A percentile compares a stretch with the other conserved stretches of the same genome.
Conservation (phyloP, 2,888 invertebrate genomes). For the Drosophila barbarae region DNA sequence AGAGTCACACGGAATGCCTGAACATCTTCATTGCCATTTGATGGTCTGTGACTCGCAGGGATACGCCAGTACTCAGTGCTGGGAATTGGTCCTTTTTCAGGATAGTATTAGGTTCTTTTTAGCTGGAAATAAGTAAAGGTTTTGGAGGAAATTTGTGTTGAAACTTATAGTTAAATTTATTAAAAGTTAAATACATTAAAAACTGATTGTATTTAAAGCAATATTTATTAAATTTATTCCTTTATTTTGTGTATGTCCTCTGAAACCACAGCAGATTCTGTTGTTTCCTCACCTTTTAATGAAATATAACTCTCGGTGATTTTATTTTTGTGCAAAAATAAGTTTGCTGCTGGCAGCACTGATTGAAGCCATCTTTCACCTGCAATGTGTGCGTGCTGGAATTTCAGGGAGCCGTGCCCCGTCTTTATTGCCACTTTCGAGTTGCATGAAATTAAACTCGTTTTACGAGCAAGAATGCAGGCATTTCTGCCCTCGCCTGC, state of each 20-base stretch:
- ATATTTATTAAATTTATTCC: not conserved
- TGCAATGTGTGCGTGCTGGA: constrained; percentile 57
- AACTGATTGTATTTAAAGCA: not conserved
- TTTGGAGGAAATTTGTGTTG: not conserved
- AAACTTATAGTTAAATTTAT: not conserved
- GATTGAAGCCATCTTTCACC: constrained; percentile 22
- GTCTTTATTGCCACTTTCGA: constrained; percentile 71
- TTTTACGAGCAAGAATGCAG: constrained; percentile 63
- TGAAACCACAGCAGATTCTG: too few relatives aligned
- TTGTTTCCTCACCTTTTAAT: too few relatives aligned
- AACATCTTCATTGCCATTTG: constrained; percentile 41
- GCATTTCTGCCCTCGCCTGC: constrained; percentile 12
- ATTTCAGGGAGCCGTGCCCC: constrained; percentile 41
- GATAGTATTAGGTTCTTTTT: too few relatives aligned
- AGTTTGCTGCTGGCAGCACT: constrained; percentile 1
- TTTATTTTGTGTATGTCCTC: too few relatives aligned
- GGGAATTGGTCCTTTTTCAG: not conserved
- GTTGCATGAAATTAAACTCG: constrained; percentile 70
- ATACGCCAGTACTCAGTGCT: not conserved
- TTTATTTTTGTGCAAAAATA: constrained; percentile 1
- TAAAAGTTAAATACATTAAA: too few relatives aligned
- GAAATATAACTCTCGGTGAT: not conserved
- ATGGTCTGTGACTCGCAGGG: constrained; percentile 20
- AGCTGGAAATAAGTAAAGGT: not conserved
- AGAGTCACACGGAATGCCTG: constrained; percentile 27